Evolutionary conservation across 2,113 vertebrate genomes (phyloP), one percentile per base, ranked within the genome.

Genomic region (Deroptyus accipitrinus): DNA sequence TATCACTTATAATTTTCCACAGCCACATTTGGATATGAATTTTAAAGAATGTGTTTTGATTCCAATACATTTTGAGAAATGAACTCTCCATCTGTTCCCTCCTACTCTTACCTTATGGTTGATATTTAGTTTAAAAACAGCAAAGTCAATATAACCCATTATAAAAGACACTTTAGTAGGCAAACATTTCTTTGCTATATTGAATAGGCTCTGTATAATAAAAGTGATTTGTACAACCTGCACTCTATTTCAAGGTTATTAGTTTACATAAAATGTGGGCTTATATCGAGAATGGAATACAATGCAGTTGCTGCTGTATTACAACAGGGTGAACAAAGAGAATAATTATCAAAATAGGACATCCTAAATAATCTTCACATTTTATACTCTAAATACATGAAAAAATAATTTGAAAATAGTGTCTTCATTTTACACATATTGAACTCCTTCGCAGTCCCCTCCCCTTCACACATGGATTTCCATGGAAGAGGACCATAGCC

Each of bases 91-190:
- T 97, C 89, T 93, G 97, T 55, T 95, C 77, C 87, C 70, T 96
- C 91, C 94, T 88, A 96, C 97, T 95, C 91, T 86, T 93, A 90
- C 95, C 97, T 95, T 97, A 96, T 97, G 82, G 88, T 39, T 95
- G 96, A 92, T 83, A 94, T 89, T 96, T 91, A 96, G 80, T 87
- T 95, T 91, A 86, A 90, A 95, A 96, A 68, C 41, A 95, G 83
- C 13, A 87, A 95, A 97, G 64, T 96, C 93, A 97, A 85, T 95
- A 92, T 42, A 93, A 69, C 9, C 61, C 42, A 80, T 96, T 97
- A 96, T 59, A 91, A 92, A 91, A 94, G 90, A 94, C 12, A 54
- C n/a, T 95, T 91, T 51, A 94, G 68, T 78, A 94, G 62, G 55
- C 61, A 88, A 96, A 90, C 9, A 97, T 93, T 72, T 59, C 31